Conservation (phyloP, 2,113 vertebrate species). For the Herpetotheres cachinnans region DNA sequence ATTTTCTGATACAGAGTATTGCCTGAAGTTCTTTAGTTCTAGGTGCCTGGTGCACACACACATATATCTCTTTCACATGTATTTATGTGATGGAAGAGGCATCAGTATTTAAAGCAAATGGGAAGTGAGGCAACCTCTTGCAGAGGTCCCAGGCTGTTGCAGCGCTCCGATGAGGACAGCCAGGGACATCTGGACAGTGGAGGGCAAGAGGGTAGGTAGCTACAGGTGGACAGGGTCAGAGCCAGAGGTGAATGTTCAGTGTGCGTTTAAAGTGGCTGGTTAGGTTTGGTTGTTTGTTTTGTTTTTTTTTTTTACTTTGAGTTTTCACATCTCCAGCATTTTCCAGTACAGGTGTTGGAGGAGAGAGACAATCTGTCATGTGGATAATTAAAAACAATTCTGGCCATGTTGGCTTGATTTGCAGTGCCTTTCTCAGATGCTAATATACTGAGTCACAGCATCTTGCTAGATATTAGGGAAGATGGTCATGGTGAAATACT, state of each 20-base stretch:
- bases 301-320: neutral
- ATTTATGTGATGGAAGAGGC: neutral
- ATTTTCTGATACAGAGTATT: fast-evolving
- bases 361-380: neutral
- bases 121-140: neutral
- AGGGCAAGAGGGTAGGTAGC: neutral
- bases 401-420: fast-evolving
- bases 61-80: fast-evolving
- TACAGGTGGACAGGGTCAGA: fast-evolving
- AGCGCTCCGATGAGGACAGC: neutral
- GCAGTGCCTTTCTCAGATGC: neutral
- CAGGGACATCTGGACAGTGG: fast-evolving
- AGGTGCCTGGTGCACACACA: fast-evolving
- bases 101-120: fast-evolving
- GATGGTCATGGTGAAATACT: neutral
- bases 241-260: neutral
- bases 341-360: neutral
- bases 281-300: no score
- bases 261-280: neutral
- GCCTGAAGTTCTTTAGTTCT: neutral
- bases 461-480: fast-evolving
- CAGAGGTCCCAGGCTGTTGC: neutral
- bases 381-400: neutral
- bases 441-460: neutral
- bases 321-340: neutral